Evolutionary conservation across 2,113 vertebrate species (phyloP), one percentile per base, ranked within the genome.

Genomic region (Vulpes lagopus): DNA sequence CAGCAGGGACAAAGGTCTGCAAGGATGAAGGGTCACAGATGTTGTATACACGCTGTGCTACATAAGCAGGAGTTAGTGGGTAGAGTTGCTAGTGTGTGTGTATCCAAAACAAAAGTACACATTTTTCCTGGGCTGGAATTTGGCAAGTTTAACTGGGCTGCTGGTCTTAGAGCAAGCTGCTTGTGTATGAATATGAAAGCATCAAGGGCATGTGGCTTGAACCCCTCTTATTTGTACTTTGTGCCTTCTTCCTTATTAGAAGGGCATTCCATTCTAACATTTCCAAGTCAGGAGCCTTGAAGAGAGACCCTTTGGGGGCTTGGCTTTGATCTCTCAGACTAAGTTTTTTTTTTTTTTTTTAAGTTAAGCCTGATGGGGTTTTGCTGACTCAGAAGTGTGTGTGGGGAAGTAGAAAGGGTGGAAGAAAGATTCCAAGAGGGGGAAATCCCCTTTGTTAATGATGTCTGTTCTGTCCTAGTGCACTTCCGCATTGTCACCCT

Each of bases 401-500:
- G 22, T 32, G 49, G 53, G 80, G 16, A 57, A 74, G 51, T 23
- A 64, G 78, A 87, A 71, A 64, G n/a, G 51, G 15, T 27, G 5
- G 35, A 79, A 60, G 76, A 76, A 69, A 51, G 16, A 59, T 23
- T 55, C n/a, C 1, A 57, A 32, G 59, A 49, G 20, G 43, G n/a
- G 9, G 4, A 57, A 16, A 16, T 32, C 30, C 8, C 20, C 32
- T 60, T 69, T 55, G 53, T 16, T 90, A 59, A 87, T 6, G 43
- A 59, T 15, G 10, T 11, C 51, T 32, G 4, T 95, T 64, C 9
- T 51, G 5, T 87, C 81, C 57, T 27, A 95, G 97, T 91, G 76
- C 25, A 15, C 49, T 96, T 95, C 62, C 64, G 62, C 11, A 89
- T 94, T 3, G 79, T 97, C 84, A 97, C 96, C 74, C 8, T 94